Conservation (phyloP, 2,797 vertebrate species). For the Sebastes paucispinis region DNA sequence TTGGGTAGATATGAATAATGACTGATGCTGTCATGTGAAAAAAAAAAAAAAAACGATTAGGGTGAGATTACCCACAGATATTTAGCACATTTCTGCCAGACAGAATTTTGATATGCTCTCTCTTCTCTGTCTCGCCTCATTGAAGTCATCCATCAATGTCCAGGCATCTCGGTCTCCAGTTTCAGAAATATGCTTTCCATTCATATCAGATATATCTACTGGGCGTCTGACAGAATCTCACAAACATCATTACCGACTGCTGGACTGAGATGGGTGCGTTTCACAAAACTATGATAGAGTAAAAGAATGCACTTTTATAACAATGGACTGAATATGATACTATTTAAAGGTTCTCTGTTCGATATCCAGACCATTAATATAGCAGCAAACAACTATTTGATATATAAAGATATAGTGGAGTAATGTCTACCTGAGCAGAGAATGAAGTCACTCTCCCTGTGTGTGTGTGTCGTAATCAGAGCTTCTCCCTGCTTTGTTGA, state of each 20-base stretch:
- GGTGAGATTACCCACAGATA: neutral
- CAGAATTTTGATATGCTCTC: conserved; percentile 1
- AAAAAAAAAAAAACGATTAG: neutral
- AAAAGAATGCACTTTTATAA: neutral
- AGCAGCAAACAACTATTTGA: neutral
- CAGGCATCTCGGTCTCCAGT: neutral
- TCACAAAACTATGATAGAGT: neutral
- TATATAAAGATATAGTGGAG: neutral
- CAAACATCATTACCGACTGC: conserved; percentile 13
- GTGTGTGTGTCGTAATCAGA: neutral
- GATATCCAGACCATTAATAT: neutral
- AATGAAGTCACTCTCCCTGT: neutral
- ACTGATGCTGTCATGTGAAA: neutral
- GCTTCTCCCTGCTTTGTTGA: too few relatives aligned
- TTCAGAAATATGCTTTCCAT: conserved; percentile 18
- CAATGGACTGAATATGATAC: neutral
- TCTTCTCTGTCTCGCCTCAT: conserved; percentile 1
- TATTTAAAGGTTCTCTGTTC: neutral
- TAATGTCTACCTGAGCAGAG: neutral
- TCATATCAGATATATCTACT: conserved; percentile 9
- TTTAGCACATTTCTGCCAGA: conserved; percentile 29
- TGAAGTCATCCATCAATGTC: conserved; percentile 39
- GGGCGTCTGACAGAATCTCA: neutral
- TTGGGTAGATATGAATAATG: conserved; percentile 8
- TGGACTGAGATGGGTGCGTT: neutral